A percentile compares a stretch with the other conserved stretches of the same genome.
phyloP scores from a whole-genome alignment of 2,888 invertebrate genomes.

The Ichneumon xanthorius region DNA sequence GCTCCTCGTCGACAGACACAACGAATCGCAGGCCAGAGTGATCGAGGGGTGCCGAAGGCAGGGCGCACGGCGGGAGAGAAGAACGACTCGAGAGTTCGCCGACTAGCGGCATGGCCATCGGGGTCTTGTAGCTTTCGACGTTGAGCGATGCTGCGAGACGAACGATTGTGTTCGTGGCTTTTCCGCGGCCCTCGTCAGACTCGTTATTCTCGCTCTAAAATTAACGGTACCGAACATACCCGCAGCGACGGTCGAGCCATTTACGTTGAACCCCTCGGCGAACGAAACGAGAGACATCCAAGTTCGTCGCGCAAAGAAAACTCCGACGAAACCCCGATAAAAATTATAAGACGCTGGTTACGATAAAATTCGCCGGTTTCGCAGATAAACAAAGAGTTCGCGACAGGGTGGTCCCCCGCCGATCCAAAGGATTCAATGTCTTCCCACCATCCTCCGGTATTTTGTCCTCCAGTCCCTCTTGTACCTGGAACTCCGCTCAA shows the following conservation, averaged over 20 bases:
- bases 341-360: conserved; percentile 8
- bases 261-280: not conserved
- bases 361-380: conserved; percentile 12
- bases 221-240: conserved; percentile 70
- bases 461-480: not conserved
- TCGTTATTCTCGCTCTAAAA: conserved; percentile 76
- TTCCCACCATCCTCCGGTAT: conserved; percentile 18
- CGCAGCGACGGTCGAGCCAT: conserved; percentile 5
- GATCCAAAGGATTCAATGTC: conserved; percentile 41
- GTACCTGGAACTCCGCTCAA: not conserved
- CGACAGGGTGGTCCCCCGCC: conserved; percentile 57
- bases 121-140: conserved; percentile 82
- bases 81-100: conserved; percentile 47
- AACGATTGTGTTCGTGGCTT: conserved; percentile 82
- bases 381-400: not conserved
- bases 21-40: conserved; percentile 38
- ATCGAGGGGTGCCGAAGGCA: conserved; percentile 20
- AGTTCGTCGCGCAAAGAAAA: not conserved
- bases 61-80: conserved; percentile 22
- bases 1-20: conserved; percentile 61
- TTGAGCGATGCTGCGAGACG: conserved; percentile 83
- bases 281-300: not conserved
- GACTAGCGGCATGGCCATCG: conserved; percentile 51
- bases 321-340: not conserved
- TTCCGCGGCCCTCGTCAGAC: conserved; percentile 74